Conservation (phyloP, 2,888 invertebrate species). For the Capitulum mitella region DNA sequence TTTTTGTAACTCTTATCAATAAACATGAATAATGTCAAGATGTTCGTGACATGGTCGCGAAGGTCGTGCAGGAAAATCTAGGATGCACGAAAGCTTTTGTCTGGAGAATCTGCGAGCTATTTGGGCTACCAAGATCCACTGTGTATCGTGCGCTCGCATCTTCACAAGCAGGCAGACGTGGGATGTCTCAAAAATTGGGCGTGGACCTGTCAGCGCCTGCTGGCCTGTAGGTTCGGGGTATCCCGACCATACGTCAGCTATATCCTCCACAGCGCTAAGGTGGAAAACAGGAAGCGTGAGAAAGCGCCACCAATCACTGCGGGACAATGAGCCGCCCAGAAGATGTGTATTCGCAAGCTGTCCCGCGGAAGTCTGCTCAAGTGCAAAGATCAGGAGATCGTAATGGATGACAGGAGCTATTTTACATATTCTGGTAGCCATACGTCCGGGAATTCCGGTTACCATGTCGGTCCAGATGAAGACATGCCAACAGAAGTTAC, state of each 20-base stretch:
- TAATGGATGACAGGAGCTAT: no score
- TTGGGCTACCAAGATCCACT: not conserved
- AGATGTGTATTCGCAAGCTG: not conserved
- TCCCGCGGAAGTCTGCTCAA: not conserved
- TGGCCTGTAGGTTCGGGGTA: not conserved
- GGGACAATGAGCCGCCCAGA: not conserved
- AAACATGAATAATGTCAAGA: not conserved
- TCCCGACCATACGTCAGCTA: not conserved
- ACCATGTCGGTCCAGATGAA: no score
- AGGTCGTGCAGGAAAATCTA: not conserved
- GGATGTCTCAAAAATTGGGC: not conserved
- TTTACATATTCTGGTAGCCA: no score
- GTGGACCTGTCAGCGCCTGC: no score
- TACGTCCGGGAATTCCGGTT: no score
- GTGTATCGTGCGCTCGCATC: not conserved
- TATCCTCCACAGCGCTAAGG: not conserved
- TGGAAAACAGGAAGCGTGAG: not conserved
- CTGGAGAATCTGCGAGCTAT: not conserved
- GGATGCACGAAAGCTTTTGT: not conserved
- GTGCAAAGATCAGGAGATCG: not conserved
- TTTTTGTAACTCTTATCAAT: no score
- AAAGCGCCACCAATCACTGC: not conserved
- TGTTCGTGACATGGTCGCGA: not conserved
- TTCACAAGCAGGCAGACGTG: not conserved
- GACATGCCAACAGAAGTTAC: no score